phyloP scores from a whole-genome alignment of 2,797 vertebrate species.

The Anguilla anguilla region DNA sequence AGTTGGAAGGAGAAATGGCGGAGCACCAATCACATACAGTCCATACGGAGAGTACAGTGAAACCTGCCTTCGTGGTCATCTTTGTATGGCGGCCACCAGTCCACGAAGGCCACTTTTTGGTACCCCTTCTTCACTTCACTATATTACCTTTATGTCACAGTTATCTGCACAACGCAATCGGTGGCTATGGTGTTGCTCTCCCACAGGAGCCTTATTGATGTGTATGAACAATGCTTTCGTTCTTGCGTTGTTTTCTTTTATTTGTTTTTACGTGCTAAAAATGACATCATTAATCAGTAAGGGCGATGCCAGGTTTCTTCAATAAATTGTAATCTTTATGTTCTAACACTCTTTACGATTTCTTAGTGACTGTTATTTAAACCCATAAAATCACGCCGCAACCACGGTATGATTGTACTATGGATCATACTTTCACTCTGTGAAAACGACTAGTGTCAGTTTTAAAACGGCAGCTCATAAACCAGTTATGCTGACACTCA shows the following conservation, averaged over 20 bases:
- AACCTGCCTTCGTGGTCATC: neutral
- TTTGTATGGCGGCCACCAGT: neutral
- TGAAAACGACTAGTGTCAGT: neutral
- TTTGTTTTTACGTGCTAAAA: neutral
- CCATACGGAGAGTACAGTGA: neutral
- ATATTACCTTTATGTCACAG: neutral
- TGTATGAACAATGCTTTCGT: neutral
- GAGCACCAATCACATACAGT: neutral
- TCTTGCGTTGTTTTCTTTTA: neutral
- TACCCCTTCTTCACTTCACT: neutral
- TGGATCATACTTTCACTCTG: neutral
- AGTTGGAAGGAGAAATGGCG: neutral
- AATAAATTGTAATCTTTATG: no score
- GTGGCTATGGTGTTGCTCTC: neutral
- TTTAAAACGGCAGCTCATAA: no score
- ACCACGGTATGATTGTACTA: neutral
- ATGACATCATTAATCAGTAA: neutral
- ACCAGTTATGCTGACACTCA: no score
- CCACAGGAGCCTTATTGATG: neutral
- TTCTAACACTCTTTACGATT: no score
- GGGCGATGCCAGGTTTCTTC: neutral
- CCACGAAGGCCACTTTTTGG: neutral
- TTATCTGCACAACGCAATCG: neutral
- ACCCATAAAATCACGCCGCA: no score
- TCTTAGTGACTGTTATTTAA: no score